Conservation (phyloP, 92 coral and sea anemone species). For the Umimayanthus kanabou region DNA sequence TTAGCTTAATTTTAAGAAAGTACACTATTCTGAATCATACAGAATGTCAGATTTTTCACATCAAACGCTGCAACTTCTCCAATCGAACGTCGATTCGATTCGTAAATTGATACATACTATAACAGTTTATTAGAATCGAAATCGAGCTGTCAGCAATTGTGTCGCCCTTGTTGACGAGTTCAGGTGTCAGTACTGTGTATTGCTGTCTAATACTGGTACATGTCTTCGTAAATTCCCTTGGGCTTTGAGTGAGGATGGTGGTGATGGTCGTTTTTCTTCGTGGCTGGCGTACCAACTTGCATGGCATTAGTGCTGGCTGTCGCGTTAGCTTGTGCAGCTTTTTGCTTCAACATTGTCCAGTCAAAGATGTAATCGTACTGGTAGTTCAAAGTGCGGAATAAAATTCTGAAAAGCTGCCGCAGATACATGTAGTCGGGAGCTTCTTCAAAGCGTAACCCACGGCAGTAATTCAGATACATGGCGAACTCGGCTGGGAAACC, state of each 20-base stretch:
- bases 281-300: constrained; percentile 64
- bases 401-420: constrained; percentile 94
- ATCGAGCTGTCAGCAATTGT: background rate
- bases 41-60: background rate
- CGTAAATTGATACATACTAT: background rate
- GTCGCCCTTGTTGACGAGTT: background rate
- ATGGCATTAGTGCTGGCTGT: constrained; percentile 59
- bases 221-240: constrained; percentile 75
- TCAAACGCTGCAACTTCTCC: no score
- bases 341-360: constrained; percentile 99
- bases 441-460: constrained; percentile 93
- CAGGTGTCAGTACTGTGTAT: background rate
- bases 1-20: background rate
- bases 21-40: background rate
- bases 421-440: constrained; percentile 98
- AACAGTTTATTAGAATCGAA: background rate
- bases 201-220: constrained; percentile 51
- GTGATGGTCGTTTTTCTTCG: constrained; percentile 71
- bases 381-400: constrained; percentile 95
- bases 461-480: constrained; percentile 98
- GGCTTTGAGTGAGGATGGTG: constrained; percentile 62
- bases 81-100: constrained; percentile 3
- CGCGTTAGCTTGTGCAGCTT: constrained; percentile 85
- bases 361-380: constrained; percentile 98
- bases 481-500: constrained; percentile 99